Evolutionary conservation across 2,113 vertebrate species (phyloP).

Genomic region (Balaeniceps rex): DNA sequence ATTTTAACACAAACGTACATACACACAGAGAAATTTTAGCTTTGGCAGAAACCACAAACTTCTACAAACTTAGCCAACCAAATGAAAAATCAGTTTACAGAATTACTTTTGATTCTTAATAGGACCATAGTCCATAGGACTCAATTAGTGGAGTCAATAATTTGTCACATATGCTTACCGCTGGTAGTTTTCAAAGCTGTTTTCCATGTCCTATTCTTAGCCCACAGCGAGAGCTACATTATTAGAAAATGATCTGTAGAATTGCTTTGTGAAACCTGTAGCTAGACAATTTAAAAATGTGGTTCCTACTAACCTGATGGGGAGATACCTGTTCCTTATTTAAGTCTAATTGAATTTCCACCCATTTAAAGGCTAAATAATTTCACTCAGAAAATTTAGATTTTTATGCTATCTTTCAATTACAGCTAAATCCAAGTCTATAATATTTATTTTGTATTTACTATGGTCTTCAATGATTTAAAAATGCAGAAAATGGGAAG

Average conservation of each 20-base stretch:
- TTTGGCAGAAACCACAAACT: not conserved
- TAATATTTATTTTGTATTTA: not conserved
- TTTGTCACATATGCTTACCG: not conserved
- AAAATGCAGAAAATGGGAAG: not conserved
- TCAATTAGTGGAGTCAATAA: not conserved
- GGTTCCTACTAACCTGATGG: not conserved
- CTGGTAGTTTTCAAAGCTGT: not conserved
- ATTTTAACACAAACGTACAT: not conserved
- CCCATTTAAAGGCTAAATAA: not conserved
- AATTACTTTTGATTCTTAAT: not conserved
- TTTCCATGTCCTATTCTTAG: not conserved
- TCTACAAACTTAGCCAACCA: not conserved
- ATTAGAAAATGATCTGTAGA: not conserved
- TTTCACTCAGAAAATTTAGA: not conserved
- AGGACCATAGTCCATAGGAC: not conserved
- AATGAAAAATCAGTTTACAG: not conserved
- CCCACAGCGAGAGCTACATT: not conserved
- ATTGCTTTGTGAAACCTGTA: not conserved
- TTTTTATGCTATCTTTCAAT: not conserved
- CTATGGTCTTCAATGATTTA: not conserved
- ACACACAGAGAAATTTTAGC: not conserved
- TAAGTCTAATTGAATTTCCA: not conserved
- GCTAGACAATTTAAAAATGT: not conserved
- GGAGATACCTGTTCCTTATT: not conserved
- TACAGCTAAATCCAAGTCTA: not conserved